Evolutionary conservation across 2,113 vertebrate genomes (phyloP), one percentile per base, ranked within the genome.

Genomic region (Hymenochirus boettgeri): DNA sequence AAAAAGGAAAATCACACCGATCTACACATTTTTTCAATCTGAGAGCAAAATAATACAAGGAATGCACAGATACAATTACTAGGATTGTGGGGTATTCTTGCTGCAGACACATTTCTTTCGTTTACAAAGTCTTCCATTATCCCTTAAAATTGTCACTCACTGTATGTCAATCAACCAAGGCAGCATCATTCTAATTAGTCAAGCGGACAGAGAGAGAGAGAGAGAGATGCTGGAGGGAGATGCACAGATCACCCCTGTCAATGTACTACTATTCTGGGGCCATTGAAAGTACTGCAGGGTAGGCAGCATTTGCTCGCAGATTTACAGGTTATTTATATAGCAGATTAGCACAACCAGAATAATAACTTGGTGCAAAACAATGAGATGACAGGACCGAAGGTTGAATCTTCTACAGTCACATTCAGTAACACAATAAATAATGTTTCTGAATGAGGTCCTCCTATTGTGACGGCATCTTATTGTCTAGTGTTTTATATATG

Each of bases 141-240:
- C 61, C 22, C 0, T 5, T 64, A n/a, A 0, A 1, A 2, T 64
- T 55, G 67, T 39, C 72, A 56, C n/a, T 35, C 62, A 39, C 35
- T 3, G 23, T 27, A 13, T n/a, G 37, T 46, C 22, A 2, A 0
- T 13, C 61, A 35, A 37, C 21, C 18, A 2, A 13, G 31, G n/a
- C 17, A 52, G 22, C 37, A 35, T 0, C 0, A 0, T 3, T 19
- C 54, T 1, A 39, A 0, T 1, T 27, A 18, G 67, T 59, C 29
- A 31, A 57, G 0, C 15, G 56, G 59, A 9, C 0, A 0, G 10
- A 35, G 1, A 35, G n/a, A 7, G 12, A 58, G 59, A 9, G 0
- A 0, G 10, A 35, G 1, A 35, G n/a, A 7, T 5, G 25, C 3
- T 1, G 0, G 1, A 54, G 12, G 18, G 27, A 25, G 17, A 35